Conservation (phyloP, 2,797 vertebrate genomes). For the Coccyzus lansbergi region DNA sequence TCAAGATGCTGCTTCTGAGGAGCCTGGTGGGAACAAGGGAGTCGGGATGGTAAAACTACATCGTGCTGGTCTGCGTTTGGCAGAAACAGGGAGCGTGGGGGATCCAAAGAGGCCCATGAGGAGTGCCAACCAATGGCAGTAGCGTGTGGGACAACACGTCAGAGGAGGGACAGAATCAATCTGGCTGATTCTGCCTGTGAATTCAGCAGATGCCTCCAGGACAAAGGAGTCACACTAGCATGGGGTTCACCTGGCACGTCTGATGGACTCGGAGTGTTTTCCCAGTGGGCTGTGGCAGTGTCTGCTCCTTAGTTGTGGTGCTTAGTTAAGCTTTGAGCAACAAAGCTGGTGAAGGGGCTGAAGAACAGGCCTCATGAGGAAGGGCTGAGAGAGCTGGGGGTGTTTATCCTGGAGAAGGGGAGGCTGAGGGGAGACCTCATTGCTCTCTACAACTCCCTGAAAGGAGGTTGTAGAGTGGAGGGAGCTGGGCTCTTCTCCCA, state of each 20-base stretch:
- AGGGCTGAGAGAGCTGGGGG: too few relatives aligned
- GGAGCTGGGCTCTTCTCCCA: too few relatives aligned
- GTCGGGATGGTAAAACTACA: neutral
- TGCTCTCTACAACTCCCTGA: too few relatives aligned
- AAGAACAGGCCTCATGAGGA: too few relatives aligned
- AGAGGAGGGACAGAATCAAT: neutral
- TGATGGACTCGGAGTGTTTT: neutral
- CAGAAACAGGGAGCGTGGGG: neutral
- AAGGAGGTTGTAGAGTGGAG: too few relatives aligned
- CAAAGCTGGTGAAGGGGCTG: too few relatives aligned
- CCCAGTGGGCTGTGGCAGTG: neutral
- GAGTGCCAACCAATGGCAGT: neutral
- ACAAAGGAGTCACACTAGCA: neutral
- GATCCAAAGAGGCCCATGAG: neutral
- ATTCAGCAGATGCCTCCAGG: neutral
- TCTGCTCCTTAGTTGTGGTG: neutral
- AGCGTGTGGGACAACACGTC: neutral
- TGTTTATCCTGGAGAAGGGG: too few relatives aligned
- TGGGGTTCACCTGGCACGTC: neutral
- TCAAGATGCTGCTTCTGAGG: neutral
- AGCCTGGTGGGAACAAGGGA: neutral
- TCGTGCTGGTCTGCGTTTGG: neutral
- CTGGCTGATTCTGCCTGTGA: neutral
- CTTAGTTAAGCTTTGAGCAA: neutral
- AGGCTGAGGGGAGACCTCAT: too few relatives aligned